phyloP scores from a whole-genome alignment of 2,113 vertebrate species.

The Steatornis caripensis region DNA sequence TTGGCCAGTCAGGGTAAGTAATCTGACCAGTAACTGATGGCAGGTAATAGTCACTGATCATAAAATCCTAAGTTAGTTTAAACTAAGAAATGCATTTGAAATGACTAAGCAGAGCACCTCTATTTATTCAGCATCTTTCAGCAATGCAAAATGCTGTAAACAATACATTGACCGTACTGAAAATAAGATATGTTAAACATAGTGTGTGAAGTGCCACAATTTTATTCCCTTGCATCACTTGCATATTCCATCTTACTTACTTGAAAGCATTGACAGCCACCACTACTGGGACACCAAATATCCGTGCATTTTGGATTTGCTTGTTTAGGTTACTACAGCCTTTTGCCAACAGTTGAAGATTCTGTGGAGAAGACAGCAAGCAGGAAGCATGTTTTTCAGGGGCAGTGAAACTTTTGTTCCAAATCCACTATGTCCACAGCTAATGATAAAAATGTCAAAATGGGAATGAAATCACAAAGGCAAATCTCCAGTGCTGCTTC shows the following conservation, averaged over 20 bases:
- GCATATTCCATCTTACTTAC: slow-evolving; percentile 69
- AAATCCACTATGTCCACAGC: neutral
- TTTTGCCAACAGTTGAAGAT: slow-evolving; percentile 87
- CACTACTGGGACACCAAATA: slow-evolving; percentile 92
- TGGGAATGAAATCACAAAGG: neutral
- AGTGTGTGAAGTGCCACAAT: neutral
- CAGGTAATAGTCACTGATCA: neutral
- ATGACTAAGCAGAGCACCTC: neutral
- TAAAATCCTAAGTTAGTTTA: neutral
- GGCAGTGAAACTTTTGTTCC: neutral
- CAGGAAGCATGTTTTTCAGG: neutral
- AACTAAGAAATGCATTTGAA: neutral
- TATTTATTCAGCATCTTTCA: neutral
- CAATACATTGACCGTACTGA: neutral
- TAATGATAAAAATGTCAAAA: neutral
- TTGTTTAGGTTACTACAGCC: slow-evolving; percentile 93
- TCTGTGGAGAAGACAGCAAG: slow-evolving; percentile 67
- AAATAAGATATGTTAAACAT: neutral
- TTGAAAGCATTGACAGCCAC: slow-evolving; percentile 95
- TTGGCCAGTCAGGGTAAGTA: neutral
- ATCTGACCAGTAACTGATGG: neutral
- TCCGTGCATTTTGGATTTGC: slow-evolving; percentile 90
- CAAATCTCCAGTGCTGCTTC: neutral
- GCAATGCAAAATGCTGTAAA: neutral
- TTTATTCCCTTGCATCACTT: neutral